phyloP scores from a whole-genome alignment of 2,888 invertebrate species.

The Stramonita haemastoma region DNA sequence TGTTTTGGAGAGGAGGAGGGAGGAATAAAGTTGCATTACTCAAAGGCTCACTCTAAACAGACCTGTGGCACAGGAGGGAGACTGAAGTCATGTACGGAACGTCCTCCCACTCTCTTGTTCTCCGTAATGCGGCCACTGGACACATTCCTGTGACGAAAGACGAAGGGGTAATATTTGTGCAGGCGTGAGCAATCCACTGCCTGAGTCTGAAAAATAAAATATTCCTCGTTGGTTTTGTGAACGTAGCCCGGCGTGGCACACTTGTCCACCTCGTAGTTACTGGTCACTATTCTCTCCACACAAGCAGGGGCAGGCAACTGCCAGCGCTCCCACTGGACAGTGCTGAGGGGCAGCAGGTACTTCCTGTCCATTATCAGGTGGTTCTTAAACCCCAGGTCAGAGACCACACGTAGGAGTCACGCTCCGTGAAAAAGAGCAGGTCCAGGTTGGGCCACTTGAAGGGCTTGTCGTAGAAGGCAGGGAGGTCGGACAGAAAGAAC shows the following conservation, averaged over 20 bases:
- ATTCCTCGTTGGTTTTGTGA: conserved; percentile 49
- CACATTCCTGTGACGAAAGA: conserved; percentile 58
- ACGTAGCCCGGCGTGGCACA: conserved; percentile 49
- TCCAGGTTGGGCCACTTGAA: conserved; percentile 67
- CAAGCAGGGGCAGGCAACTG: conserved; percentile 48
- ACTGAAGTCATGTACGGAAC: background rate
- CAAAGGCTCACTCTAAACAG: conserved; percentile 26
- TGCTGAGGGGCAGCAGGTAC: conserved; percentile 50
- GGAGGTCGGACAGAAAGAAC: conserved; percentile 53
- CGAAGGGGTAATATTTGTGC: conserved; percentile 54
- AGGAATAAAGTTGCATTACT: too few relatives aligned
- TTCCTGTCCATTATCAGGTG: conserved; percentile 41
- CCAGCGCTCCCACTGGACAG: conserved; percentile 52
- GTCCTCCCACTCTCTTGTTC: conserved; percentile 19
- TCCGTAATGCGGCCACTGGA: conserved; percentile 23
- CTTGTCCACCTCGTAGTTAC: conserved; percentile 34
- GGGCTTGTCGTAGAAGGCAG: conserved; percentile 48
- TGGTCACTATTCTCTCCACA: conserved; percentile 34
- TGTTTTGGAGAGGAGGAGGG: background rate
- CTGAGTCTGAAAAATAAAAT: conserved; percentile 20
- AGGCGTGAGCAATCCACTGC: conserved; percentile 49
- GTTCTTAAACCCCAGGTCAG: conserved; percentile 49
- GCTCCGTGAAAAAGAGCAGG: conserved; percentile 63
- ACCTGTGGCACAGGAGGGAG: background rate
- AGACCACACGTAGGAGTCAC: conserved; percentile 60